Evolutionary conservation across 2,888 invertebrate species (phyloP).

Genomic region (Sphaeridia pumilis): DNA sequence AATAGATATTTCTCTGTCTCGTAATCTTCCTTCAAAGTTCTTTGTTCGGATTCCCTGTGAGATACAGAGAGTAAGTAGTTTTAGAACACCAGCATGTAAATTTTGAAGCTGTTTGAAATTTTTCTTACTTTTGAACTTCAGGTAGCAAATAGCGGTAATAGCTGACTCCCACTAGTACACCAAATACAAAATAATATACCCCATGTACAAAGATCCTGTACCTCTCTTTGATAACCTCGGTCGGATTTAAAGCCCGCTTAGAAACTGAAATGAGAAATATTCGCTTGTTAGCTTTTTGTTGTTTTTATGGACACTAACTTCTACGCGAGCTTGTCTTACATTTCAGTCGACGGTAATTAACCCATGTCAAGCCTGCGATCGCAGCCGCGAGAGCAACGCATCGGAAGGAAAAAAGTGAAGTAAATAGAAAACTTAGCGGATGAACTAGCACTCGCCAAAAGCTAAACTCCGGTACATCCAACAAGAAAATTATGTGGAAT

Average conservation of each 20-base stretch:
- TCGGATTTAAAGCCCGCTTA: background rate
- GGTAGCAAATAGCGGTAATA: too few species aligned
- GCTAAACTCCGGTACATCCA: conserved; percentile 2
- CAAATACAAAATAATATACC: background rate
- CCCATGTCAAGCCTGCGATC: conserved; percentile 1
- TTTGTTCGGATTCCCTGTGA: too few species aligned
- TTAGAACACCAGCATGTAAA: too few species aligned
- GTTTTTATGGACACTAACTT: too few species aligned
- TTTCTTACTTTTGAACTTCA: too few species aligned
- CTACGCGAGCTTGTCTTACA: conserved; percentile 5
- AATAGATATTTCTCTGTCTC: too few species aligned
- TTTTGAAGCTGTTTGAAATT: too few species aligned
- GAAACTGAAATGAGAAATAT: too few species aligned
- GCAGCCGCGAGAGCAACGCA: conserved; percentile 4
- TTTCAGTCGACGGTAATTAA: conserved; percentile 3
- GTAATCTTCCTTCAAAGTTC: too few species aligned
- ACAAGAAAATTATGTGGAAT: conserved; percentile 1
- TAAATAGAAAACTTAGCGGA: conserved; percentile 12
- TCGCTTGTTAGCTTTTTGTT: too few species aligned
- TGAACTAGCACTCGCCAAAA: conserved; percentile 6
- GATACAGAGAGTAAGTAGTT: too few species aligned
- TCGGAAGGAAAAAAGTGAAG: conserved; percentile 6
- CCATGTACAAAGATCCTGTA: background rate
- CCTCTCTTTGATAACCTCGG: background rate
- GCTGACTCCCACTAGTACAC: background rate